Conservation (phyloP, 1,140 invertebrate genomes). For the Proctacanthus coquilletti region DNA sequence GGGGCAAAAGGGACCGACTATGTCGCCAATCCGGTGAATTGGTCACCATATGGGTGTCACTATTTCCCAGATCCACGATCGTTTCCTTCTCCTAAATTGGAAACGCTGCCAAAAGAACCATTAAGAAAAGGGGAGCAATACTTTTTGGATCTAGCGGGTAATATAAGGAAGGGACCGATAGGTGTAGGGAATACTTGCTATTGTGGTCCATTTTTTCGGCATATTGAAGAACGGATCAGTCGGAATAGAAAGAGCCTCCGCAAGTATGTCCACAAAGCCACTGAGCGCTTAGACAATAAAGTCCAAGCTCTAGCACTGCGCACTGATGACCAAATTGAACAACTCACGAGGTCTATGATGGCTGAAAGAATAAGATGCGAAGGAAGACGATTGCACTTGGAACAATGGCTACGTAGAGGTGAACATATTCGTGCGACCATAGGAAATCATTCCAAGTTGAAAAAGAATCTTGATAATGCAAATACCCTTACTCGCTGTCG, state of each 20-base stretch:
- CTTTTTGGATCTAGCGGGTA: conserved; percentile 87
- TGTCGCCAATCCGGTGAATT: conserved; percentile 31
- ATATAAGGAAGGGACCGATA: conserved; percentile 86
- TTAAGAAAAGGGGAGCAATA: conserved; percentile 82
- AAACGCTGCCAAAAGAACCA: conserved; percentile 71
- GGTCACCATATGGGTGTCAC: conserved; percentile 83
- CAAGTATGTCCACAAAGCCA: conserved; percentile 64
- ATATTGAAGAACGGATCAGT: conserved; percentile 73
- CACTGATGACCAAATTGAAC: conserved; percentile 60
- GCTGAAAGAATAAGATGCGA: conserved; percentile 47
- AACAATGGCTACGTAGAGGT: conserved; percentile 47
- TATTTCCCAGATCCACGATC: conserved; percentile 68
- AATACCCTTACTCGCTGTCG: conserved; percentile 43
- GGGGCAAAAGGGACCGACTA: conserved; percentile 18
- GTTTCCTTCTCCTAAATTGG: conserved; percentile 68
- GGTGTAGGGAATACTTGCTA: conserved; percentile 69
- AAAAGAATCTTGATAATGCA: conserved; percentile 40
- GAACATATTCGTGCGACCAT: conserved; percentile 41
- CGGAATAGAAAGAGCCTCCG: conserved; percentile 73
- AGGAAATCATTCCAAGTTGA: conserved; percentile 34
- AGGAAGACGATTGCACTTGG: conserved; percentile 45
- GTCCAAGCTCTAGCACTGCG: conserved; percentile 66
- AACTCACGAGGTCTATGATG: conserved; percentile 45
- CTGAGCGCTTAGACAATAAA: conserved; percentile 62
- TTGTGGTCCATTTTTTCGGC: conserved; percentile 65